Percentiles rank a stretch among this genome's conserved stretches.
These are phyloP conservation scores for Anoplolepis gracilipes DNA, from an alignment of 1,140 invertebrate species.

Conservation along the genomic window DNA sequence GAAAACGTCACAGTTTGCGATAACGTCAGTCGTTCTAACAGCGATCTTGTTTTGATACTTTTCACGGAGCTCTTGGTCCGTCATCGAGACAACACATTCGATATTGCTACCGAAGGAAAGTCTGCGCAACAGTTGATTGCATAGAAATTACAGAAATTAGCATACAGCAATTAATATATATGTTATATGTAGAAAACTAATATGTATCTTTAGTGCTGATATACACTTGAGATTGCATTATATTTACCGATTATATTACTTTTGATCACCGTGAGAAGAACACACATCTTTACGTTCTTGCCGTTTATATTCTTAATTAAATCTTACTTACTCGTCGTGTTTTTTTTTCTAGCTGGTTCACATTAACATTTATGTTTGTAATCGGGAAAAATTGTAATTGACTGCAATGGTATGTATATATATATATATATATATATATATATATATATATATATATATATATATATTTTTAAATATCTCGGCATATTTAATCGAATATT, in stretches of 20 bases:
- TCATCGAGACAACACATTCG: not conserved
- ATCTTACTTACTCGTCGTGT: not conserved
- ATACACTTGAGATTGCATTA: conserved; percentile 6
- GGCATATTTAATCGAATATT: conserved; percentile 23
- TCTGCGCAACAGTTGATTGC: not conserved
- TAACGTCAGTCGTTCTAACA: conserved; percentile 40
- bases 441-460: no score
- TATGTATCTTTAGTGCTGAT: not conserved
- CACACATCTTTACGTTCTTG: not conserved
- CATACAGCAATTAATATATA: conserved; percentile 19
- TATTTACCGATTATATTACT: not conserved
- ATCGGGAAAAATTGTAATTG: not conserved
- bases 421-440: no score
- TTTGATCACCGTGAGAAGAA: conserved; percentile 4
- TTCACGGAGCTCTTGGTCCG: not conserved
- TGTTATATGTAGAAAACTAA: conserved; percentile 8
- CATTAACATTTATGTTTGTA: conserved; percentile 30
- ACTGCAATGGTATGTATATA: not conserved
- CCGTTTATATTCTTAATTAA: conserved; percentile 43
- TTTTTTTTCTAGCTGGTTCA: conserved; percentile 25
- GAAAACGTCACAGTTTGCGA: conserved; percentile 35
- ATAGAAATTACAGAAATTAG: conserved; percentile 40
- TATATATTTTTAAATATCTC: not conserved
- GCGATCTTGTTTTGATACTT: conserved; percentile 46
- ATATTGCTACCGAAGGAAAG: not conserved